Percentiles rank a stretch among this genome's conserved stretches.
These are phyloP conservation scores for Tragulus kanchil DNA, from an alignment of 2,113 vertebrate species.

Conservation along the genomic window DNA sequence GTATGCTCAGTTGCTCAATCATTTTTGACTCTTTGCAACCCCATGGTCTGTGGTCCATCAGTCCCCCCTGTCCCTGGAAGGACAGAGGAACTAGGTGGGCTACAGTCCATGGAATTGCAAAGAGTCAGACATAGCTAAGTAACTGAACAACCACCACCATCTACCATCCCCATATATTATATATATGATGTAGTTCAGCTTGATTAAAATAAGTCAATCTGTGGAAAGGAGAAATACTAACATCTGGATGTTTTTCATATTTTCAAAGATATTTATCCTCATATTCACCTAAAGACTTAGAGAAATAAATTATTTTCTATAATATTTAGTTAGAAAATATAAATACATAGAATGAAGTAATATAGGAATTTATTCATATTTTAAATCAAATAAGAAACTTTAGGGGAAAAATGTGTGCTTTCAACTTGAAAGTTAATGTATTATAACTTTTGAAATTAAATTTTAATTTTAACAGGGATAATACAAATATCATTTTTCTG, in stretches of 20 bases:
- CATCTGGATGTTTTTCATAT: neutral
- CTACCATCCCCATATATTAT: no score
- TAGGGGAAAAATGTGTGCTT: neutral
- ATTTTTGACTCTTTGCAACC: rapidly evolving
- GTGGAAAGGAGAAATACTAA: neutral
- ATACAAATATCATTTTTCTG: neutral
- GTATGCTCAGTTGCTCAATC: neutral
- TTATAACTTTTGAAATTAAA: neutral
- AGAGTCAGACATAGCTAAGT: no score
- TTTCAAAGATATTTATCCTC: neutral
- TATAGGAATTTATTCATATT: neutral
- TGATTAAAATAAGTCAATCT: neutral
- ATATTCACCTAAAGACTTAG: neutral
- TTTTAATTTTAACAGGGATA: neutral
- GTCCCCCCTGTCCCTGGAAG: neutral
- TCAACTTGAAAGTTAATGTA: neutral
- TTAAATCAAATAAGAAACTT: neutral
- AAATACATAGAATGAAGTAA: neutral
- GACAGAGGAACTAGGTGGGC: no score
- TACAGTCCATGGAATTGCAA: no score
- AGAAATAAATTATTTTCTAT: neutral
- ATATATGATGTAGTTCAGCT: neutral
- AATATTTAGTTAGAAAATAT: neutral
- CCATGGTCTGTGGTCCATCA: neutral
- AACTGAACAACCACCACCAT: no score